Conservation (phyloP, 1,140 invertebrate species). For the Zaprionus gabonicus region DNA sequence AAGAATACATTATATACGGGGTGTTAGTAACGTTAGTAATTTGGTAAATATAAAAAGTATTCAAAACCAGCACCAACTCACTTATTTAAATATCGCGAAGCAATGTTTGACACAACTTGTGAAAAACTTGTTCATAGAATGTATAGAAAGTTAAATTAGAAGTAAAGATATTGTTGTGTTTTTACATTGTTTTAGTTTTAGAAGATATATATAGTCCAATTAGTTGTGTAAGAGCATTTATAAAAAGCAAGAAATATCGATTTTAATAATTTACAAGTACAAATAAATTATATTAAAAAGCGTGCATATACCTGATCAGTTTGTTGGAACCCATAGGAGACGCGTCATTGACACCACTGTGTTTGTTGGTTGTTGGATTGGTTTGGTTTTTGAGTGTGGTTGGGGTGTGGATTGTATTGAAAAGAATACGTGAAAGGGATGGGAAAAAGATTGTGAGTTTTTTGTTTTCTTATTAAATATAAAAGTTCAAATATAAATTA, state of each 20-base stretch:
- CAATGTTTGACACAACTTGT: constrained; percentile 83
- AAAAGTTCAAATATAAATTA: constrained; percentile 6
- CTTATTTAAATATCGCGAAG: constrained; percentile 84
- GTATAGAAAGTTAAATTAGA: constrained; percentile 64
- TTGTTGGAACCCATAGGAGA: constrained; percentile 84
- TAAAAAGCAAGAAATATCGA: constrained; percentile 61
- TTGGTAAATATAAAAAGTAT: constrained; percentile 58
- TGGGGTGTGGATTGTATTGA: constrained; percentile 56
- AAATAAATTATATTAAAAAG: constrained; percentile 61
- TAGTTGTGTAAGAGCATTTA: constrained; percentile 50
- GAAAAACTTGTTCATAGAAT: constrained; percentile 79
- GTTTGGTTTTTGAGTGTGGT: constrained; percentile 48
- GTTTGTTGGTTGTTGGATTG: constrained; percentile 57
- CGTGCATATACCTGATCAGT: constrained; percentile 84
- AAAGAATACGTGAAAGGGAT: constrained; percentile 64
- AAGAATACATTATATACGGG: constrained; percentile 30
- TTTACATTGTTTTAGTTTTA: constrained; percentile 36
- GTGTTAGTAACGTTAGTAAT: constrained; percentile 53
- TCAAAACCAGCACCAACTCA: constrained; percentile 83
- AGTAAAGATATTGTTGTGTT: constrained; percentile 41
- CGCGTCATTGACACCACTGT: constrained; percentile 82
- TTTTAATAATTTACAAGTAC: constrained; percentile 53
- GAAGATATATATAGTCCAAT: constrained; percentile 58
- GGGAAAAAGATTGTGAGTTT: constrained; percentile 75
- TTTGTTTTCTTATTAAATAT: constrained; percentile 40